Evolutionary conservation across 2,797 vertebrate species (phyloP), one percentile per base, ranked within the genome.

Genomic region (Sebastes oblongus): DNA sequence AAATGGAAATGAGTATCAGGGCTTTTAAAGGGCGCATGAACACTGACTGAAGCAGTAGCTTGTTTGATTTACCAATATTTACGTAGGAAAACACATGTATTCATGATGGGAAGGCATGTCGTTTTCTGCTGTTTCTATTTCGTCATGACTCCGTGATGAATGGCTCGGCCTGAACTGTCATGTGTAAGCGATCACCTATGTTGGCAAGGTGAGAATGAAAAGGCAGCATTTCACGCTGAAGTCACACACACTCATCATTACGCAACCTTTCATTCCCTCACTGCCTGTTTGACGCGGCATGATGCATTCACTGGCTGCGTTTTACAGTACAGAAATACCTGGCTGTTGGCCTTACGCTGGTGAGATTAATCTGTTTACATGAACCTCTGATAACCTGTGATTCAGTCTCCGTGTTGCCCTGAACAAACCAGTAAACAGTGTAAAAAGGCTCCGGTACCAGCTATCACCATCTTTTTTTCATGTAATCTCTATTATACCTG

Each of bases 291-390:
- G 87, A 85, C 88, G 70, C 16, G 46, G 16, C 24, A 3, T 67
- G 73, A 87, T 85, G 76, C 50, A 78, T 83, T 89, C 81, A 72
- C 16, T 66, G 78, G 46, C 72, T 27, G 56, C 20, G 2, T 75
- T 83, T 81, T 34, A 69, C 74, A 34, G 54, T 2, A 20, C 75
- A 80, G 76, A 81, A 66, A 74, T 75, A 77, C 50, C 73, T 67
- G 55, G 46, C 59, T 65, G 32, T 9, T 58, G 68, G 68, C 72
- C 83, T 65, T 6, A 36, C 61, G 11, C 3, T 0, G 29, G 32
- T 20, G 58, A 85, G 86, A 89, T 86, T 90, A 90, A 93, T 89
- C 73, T 89, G 80, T 89, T 90, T 70, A 87, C 87, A 88, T 20
- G 74, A 82, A 76, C 86, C 81, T 67, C 39, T 84, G 75, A 69